These are phyloP conservation scores for Harpagoxenus sublaevis DNA, from an alignment of 2,888 invertebrate species.

Conservation along the genomic window DNA sequence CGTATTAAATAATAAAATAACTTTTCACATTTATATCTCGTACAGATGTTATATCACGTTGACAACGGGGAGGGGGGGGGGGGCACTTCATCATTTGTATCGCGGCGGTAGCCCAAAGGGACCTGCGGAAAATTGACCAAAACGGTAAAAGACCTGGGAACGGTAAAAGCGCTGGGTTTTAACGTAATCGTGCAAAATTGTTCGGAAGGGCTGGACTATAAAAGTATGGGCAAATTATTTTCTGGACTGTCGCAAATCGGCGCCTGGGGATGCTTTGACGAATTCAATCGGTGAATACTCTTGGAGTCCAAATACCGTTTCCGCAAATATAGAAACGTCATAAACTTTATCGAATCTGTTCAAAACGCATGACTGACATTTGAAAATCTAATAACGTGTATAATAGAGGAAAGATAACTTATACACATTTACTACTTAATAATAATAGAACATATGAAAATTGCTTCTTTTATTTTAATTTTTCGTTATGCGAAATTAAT, in stretches of 20 bases:
- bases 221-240: slow-evolving; percentile 96
- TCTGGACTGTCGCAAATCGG: slow-evolving; percentile 94
- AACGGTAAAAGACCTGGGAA: slow-evolving; percentile 95
- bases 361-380: not conserved
- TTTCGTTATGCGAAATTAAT: not conserved
- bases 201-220: slow-evolving; percentile 96
- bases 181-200: slow-evolving; percentile 98
- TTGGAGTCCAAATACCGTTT: not conserved
- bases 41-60: slow-evolving; percentile 95
- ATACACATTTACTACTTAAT: not conserved
- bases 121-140: slow-evolving; percentile 97
- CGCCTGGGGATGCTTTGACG: slow-evolving; percentile 98
- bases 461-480: not conserved
- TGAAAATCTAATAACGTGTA: not conserved
- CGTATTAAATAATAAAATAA: slow-evolving; percentile 38
- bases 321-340: not conserved
- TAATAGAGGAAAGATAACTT: not conserved
- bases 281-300: slow-evolving; percentile 90
- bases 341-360: not conserved
- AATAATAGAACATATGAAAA: not conserved
- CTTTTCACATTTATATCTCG: slow-evolving; percentile 28
- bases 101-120: slow-evolving; percentile 97
- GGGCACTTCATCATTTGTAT: slow-evolving; percentile 90
- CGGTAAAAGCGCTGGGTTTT: slow-evolving; percentile 92
- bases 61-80: slow-evolving; percentile 89